Base-by-base conservation (phyloP, 2,888 invertebrate species). In the Cephus spinipes region DNA sequence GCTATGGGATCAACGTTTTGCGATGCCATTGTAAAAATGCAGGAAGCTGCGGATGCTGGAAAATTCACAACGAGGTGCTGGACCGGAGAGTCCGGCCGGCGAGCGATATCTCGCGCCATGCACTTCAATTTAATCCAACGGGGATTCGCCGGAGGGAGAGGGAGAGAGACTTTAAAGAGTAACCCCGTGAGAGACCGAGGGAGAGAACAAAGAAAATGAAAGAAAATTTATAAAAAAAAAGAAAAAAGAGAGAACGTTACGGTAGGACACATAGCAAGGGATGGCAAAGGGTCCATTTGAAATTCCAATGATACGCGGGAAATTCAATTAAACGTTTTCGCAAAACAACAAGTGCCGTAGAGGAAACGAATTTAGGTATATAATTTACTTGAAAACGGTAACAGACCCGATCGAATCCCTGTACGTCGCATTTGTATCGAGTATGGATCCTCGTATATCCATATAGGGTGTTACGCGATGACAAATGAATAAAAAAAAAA, bases 291-390 rank as follows among this genome's bases (percentile, higher is more conserved):
- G 23, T 55, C 55, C 55, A 90, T 90, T 90, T 90, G 89, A 90
- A 90, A 90, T 90, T 89, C 89, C 88, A 90, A 90, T 89, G 88
- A 88, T 85, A 88, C 87, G 83, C 86, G 85, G 83, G 83, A 87
- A 86, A 89, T 89, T 88, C 87, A 88, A 89, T 89, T 89, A 88
- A 88, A 81, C 82, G 55, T 55, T 55, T 9, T 55, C 2, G 9
- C 15, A 55, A 55, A 55, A 55, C 23, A 55, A 55, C 55, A 9
- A 55, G 23, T 55, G 23, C 55, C 55, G 23, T 9, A 23, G 23
- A 23, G 55, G 23, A 55, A 55, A 55, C 55, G 55, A 55, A 55
- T 55, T 55, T 23, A 9, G 23, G 9, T 55, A 55, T 55, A 55
- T 23, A 55, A 23, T 23, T 55, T 55, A 55, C 55, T 55, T 55